Conservation (phyloP, 1,140 invertebrate species). For the Samia ricini region DNA sequence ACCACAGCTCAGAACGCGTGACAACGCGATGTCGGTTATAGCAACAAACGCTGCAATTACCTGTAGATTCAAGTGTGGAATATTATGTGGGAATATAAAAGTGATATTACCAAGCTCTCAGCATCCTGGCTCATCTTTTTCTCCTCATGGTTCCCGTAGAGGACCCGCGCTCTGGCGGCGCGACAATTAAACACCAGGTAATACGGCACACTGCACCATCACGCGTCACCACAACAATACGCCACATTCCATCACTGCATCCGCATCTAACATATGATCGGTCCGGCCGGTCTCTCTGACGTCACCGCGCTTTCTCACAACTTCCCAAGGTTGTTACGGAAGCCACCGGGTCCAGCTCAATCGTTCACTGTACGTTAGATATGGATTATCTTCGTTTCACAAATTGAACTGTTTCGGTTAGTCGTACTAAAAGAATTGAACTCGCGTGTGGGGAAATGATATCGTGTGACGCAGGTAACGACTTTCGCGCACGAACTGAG, state of each 20-base stretch:
- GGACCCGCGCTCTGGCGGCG: slow-evolving; percentile 56
- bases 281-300: slow-evolving; percentile 66
- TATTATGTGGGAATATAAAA: slow-evolving; percentile 38
- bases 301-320: slow-evolving; percentile 71
- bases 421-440: slow-evolving; percentile 37
- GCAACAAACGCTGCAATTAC: not conserved
- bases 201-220: slow-evolving; percentile 56
- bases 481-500: slow-evolving; percentile 76
- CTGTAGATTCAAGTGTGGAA: not conserved
- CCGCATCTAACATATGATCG: slow-evolving; percentile 76
- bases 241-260: slow-evolving; percentile 77
- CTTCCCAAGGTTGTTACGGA: slow-evolving; percentile 51
- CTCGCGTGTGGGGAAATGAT: slow-evolving; percentile 66
- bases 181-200: slow-evolving; percentile 57
- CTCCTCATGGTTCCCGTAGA: slow-evolving; percentile 68
- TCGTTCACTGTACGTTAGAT: slow-evolving; percentile 32
- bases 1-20: slow-evolving; percentile 5
- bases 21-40: not conserved
- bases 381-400: slow-evolving; percentile 29
- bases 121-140: slow-evolving; percentile 77
- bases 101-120: slow-evolving; percentile 76
- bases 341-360: slow-evolving; percentile 22
- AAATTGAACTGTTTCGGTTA: slow-evolving; percentile 46
- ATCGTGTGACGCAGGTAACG: slow-evolving; percentile 67
- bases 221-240: slow-evolving; percentile 68